phyloP scores from a whole-genome alignment of 2,888 invertebrate species.

The Patella depressa region DNA sequence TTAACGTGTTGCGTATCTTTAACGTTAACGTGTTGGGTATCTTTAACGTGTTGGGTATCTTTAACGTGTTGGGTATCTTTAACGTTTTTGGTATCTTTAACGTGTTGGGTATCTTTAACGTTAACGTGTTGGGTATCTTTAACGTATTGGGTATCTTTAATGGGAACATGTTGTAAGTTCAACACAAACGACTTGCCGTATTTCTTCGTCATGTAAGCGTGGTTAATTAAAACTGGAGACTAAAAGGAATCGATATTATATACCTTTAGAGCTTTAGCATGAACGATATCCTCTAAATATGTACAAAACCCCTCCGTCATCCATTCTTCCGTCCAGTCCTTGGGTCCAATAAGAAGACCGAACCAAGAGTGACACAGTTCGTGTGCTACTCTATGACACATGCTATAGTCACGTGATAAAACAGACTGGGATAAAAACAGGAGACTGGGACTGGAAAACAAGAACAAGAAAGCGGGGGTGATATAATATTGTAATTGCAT shows the following conservation, averaged over 20 bases:
- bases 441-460: conserved; percentile 65
- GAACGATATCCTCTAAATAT: conserved; percentile 70
- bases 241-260: not conserved
- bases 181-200: too few relatives aligned
- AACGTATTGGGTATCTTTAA: too few relatives aligned
- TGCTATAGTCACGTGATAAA: conserved; percentile 58
- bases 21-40: too few relatives aligned
- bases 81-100: too few relatives aligned
- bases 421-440: conserved; percentile 70
- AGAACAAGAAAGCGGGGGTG: not conserved
- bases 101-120: too few relatives aligned
- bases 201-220: too few relatives aligned
- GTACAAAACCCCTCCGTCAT: conserved; percentile 73
- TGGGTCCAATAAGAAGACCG: conserved; percentile 71
- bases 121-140: too few relatives aligned
- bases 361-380: conserved; percentile 73
- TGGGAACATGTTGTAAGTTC: too few relatives aligned
- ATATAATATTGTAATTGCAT: too few relatives aligned
- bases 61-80: too few relatives aligned
- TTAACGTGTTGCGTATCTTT: too few relatives aligned
- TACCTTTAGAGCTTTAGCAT: conserved; percentile 56
- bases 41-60: too few relatives aligned
- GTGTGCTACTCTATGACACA: conserved; percentile 67
- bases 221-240: not conserved
- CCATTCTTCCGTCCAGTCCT: conserved; percentile 73